Evolutionary conservation across 2,797 vertebrate genomes (phyloP), one percentile per base, ranked within the genome.

Genomic region (Knipowitschia caucasica): DNA sequence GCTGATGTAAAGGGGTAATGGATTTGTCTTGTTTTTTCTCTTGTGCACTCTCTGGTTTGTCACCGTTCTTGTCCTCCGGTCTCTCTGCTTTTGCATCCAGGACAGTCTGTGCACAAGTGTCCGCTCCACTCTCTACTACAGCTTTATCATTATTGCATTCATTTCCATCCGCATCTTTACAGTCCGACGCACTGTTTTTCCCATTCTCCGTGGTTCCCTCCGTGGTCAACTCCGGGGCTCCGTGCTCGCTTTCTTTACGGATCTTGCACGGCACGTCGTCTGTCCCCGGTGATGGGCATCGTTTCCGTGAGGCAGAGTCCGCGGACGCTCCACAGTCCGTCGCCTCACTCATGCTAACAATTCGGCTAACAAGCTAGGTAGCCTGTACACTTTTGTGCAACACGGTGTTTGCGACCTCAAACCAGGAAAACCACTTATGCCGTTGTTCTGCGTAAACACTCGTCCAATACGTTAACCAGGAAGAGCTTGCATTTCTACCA

Each of bases 301-400:
- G 82, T 73, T 91, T 92, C 78, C 75, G 84, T 50, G 80, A 71
- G 23, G 80, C 85, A 51, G 78, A 81, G 64, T 86, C 74, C 45
- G 73, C 74, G 67, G 84, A 78, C 80, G 77, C 77, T 38, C 74
- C 73, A 81, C 74, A 76, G 74, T 81, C 86, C 68, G 76, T 80
- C 62, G 70, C 11, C 64, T 86, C 77, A 74, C 85, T 92, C 90
- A 92, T 92, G 67, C 67, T 91, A 70, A 60, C 78, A 27, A 35
- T 56, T 57, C 3, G 59, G 77, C 83, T 66, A 79, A 71, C 72
- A 50, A 47, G 80, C 71, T 66, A 67, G 35, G 14, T 75, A 63
- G 72, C 69, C 46, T 25, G 40, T 38, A 23, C 73, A 59, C 67
- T 54, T 38, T 38, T 43, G 33, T 36, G 20, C 64, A 64, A 50